These are phyloP conservation scores for Leptoclinus maculatus DNA, from an alignment of 2,797 vertebrate genomes.

Conservation along the genomic window DNA sequence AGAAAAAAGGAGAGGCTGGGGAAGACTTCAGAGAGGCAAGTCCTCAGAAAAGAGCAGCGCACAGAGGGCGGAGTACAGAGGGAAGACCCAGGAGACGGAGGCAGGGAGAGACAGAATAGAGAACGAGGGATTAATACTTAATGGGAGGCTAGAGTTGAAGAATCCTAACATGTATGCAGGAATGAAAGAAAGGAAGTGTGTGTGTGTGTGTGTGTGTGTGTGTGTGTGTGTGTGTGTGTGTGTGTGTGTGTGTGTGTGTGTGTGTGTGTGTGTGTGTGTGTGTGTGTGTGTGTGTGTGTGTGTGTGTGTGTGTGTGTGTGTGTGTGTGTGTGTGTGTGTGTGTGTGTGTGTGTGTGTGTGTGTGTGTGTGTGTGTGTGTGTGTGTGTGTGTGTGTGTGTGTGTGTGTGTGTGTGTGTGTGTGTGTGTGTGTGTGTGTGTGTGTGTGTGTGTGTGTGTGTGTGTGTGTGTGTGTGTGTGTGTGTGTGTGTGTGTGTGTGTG, in stretches of 20 bases:
- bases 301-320: conserved; percentile 15
- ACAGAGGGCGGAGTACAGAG: conserved; percentile 53
- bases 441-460: neutral
- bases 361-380: neutral
- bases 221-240: neutral
- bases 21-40: conserved; percentile 67
- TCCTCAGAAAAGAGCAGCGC: conserved; percentile 51
- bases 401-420: conserved; percentile 1
- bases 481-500: conserved; percentile 1
- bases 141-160: conserved; percentile 55
- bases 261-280: neutral
- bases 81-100: conserved; percentile 58
- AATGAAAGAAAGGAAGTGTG: conserved; percentile 36
- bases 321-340: conserved; percentile 5
- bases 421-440: neutral
- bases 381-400: conserved; percentile 15
- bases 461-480: conserved; percentile 15
- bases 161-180: conserved; percentile 55
- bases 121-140: conserved; percentile 71
- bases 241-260: neutral
- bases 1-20: conserved; percentile 18
- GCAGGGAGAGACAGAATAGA: conserved; percentile 44
- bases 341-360: neutral
- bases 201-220: conserved; percentile 13
- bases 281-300: neutral